Conservation (phyloP, 2,113 vertebrate genomes). For the Rhombomys opimus region DNA sequence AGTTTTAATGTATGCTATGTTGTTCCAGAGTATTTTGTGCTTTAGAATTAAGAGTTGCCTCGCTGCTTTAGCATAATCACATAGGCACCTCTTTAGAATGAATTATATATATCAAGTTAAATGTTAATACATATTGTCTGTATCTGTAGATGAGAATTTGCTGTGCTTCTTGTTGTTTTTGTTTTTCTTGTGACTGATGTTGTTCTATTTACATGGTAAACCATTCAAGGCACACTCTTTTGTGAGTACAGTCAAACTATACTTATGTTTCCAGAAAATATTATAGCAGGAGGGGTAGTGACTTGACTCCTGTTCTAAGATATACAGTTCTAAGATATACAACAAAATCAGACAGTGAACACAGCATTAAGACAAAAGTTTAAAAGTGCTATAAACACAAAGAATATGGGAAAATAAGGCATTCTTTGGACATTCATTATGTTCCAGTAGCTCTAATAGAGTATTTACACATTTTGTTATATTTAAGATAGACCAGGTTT, state of each 20-base stretch:
- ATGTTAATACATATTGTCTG: not conserved
- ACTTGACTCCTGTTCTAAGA: not conserved
- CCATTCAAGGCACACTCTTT: not conserved
- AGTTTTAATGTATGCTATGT: not conserved
- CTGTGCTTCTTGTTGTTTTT: not conserved
- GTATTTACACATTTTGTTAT: not conserved
- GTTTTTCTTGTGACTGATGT: not conserved
- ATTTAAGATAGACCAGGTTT: not conserved
- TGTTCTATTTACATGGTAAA: not conserved
- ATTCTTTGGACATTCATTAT: not conserved
- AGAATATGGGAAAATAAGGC: not conserved
- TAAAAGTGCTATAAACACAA: not conserved
- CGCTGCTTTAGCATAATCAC: not conserved
- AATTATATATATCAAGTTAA: not conserved
- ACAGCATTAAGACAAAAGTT: not conserved
- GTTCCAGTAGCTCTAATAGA: not conserved
- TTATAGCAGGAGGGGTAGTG: not conserved
- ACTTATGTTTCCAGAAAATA: not conserved
- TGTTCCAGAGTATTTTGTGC: accelerated
- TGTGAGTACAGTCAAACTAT: not conserved
- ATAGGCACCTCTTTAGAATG: not conserved
- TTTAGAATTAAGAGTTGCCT: not conserved
- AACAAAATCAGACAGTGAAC: not conserved
- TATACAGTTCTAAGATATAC: too few relatives aligned
- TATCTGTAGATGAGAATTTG: not conserved